Evolutionary conservation across 2,113 vertebrate genomes (phyloP).

Genomic region (Petroica traversi): DNA sequence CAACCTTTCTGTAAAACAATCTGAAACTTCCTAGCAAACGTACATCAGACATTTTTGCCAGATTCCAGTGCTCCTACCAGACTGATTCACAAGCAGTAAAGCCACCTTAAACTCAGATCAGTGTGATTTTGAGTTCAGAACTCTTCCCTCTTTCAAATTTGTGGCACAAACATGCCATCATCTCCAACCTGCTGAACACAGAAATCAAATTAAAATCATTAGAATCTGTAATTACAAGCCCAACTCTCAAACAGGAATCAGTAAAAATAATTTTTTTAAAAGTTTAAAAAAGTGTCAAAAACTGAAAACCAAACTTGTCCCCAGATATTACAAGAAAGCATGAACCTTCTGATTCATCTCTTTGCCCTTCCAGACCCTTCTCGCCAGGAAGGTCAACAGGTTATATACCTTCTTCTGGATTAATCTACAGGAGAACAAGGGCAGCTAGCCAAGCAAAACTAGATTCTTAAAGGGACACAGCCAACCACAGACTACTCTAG

Average conservation of each 20-base stretch:
- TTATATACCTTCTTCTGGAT: conserved; percentile 61
- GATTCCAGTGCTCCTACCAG: neutral
- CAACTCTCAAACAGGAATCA: neutral
- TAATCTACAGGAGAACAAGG: conserved; percentile 31
- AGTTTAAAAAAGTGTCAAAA: neutral
- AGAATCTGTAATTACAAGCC: neutral
- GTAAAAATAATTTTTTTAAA: neutral
- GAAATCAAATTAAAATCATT: neutral
- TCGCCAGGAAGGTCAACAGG: conserved; percentile 52
- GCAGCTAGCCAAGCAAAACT: conserved; percentile 39
- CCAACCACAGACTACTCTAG: neutral
- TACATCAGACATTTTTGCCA: neutral
- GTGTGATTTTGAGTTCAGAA: neutral
- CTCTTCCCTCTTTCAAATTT: neutral
- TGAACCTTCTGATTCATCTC: neutral
- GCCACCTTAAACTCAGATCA: neutral
- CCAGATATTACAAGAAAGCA: neutral
- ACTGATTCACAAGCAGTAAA: neutral
- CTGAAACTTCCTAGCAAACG: neutral
- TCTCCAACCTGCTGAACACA: neutral
- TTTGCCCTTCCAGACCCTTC: conserved; percentile 31
- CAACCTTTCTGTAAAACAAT: neutral
- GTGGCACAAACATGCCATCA: neutral
- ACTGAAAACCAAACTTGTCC: neutral
- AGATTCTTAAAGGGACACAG: conserved; percentile 31